Conservation (phyloP, 1,140 invertebrate species). For the Hycleus phaleratus region DNA sequence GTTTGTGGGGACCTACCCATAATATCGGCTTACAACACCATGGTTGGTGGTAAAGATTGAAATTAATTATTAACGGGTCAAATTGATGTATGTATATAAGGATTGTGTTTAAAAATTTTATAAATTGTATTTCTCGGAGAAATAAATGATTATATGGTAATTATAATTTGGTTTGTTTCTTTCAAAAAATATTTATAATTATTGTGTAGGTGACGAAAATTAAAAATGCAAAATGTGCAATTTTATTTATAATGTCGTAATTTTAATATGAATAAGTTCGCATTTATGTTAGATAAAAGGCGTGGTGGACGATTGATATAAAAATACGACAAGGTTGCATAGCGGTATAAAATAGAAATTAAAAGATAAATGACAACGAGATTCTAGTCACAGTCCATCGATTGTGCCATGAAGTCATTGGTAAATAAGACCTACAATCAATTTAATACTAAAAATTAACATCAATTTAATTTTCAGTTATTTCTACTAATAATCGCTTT, state of each 20-base stretch:
- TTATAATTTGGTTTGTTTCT: no score
- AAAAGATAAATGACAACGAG: constrained; percentile 30
- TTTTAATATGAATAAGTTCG: constrained; percentile 13
- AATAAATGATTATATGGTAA: no score
- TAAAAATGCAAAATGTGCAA: no score
- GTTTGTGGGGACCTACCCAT: constrained; percentile 15
- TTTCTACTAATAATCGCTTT: constrained; percentile 21
- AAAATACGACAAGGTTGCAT: constrained; percentile 32
- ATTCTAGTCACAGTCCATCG: constrained; percentile 23
- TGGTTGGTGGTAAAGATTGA: neutral
- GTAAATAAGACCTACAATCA: constrained; percentile 1
- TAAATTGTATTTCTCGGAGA: no score
- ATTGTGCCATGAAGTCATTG: constrained; percentile 26
- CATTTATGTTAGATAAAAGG: constrained; percentile 20
- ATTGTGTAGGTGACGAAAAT: no score
- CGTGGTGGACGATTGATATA: constrained; percentile 17
- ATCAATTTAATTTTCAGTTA: constrained; percentile 5
- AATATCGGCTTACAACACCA: neutral
- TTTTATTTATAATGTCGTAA: constrained; percentile 10
- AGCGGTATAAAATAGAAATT: constrained; percentile 33
- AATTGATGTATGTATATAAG: no score
- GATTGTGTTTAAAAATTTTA: no score
- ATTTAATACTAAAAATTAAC: neutral
- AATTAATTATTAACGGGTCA: no score
- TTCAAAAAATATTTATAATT: no score